Evolutionary conservation across 2,113 vertebrate genomes (phyloP), one percentile per base, ranked within the genome.

Genomic region (Elachura formosa): DNA sequence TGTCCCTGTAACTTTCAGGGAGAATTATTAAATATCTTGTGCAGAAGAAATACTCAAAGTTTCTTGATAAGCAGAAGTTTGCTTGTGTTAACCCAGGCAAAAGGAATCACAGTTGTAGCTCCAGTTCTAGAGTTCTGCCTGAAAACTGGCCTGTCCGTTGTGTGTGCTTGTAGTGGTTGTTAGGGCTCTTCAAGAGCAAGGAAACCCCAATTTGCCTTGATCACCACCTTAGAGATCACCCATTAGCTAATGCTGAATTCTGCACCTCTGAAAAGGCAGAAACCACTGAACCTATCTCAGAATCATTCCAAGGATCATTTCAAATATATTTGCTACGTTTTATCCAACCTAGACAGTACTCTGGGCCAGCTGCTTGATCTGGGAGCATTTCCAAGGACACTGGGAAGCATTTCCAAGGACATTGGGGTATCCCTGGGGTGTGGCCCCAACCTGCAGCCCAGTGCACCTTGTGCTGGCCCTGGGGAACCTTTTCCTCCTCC

Each of bases 401-500:
- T 18, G 55, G 40, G 19, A n/a, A 79, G 48, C 2, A 0, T 16
- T 80, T 36, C 72, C 34, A 26, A 2, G 14, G 74, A 20, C 10
- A 8, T 36, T 81, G 73, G 67, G 16, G 23, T 29, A 19, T 34
- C 29, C 29, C 49, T 64, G 55, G 66, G 14, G 4, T 18, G 36
- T 26, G 22, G 4, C 8, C 52, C 29, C 33, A 29, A 10, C 14
- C 38, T 13, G 5, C 59, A 85, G 45, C 56, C 58, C 58, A 26
- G 9, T 1, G 2, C 2, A 3, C 67, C 55, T 31, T 33, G 26
- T 0, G 1, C 59, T 64, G 40, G 8, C 49, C 43, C 66, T 9
- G 56, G 24, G 58, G 46, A 71, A 2, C 62, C 22, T 33, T 49
- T 16, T 1, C 46, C 58, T 26, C 17, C 3, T 0, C 8, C 4